These are phyloP conservation scores for Sebastes hubbsi DNA, from an alignment of 2,797 vertebrate species.

Conservation along the genomic window DNA sequence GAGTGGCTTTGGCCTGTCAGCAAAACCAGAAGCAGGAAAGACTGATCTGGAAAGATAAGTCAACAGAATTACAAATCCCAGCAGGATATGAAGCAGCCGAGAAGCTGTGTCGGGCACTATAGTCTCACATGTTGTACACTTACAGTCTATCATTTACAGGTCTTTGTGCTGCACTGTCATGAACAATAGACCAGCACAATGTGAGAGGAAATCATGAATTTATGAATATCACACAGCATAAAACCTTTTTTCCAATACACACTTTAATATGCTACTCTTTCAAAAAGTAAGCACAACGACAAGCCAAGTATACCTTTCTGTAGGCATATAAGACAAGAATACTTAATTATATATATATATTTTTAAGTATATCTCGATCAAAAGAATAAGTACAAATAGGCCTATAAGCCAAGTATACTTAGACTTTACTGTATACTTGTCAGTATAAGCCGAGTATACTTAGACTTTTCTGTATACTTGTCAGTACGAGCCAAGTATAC, in stretches of 20 bases:
- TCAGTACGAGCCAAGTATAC: too few species aligned
- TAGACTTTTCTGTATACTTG: too few species aligned
- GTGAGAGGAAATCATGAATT: background rate
- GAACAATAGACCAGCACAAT: background rate
- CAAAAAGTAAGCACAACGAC: too few species aligned
- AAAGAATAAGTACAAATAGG: too few species aligned
- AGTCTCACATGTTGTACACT: background rate
- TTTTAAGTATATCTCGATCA: too few species aligned
- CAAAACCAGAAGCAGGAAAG: conserved; percentile 63
- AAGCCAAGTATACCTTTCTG: too few species aligned
- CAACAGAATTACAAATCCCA: conserved; percentile 65
- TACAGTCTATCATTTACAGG: background rate
- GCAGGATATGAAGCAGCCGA: conserved; percentile 44
- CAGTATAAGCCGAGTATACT: too few species aligned
- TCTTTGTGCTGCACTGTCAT: background rate
- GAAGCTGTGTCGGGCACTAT: background rate
- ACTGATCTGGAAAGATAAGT: conserved; percentile 63
- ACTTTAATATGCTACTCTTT: too few species aligned
- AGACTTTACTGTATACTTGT: too few species aligned
- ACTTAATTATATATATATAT: too few species aligned
- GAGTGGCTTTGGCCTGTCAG: conserved; percentile 33
- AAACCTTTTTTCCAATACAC: background rate
- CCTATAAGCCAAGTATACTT: too few species aligned
- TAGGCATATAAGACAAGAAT: too few species aligned
- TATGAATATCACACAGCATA: background rate